Percentiles rank a stretch among this genome's conserved stretches.
These are phyloP conservation scores for Scomber scombrus DNA, from an alignment of 2,113 vertebrate species.

Conservation along the genomic window DNA sequence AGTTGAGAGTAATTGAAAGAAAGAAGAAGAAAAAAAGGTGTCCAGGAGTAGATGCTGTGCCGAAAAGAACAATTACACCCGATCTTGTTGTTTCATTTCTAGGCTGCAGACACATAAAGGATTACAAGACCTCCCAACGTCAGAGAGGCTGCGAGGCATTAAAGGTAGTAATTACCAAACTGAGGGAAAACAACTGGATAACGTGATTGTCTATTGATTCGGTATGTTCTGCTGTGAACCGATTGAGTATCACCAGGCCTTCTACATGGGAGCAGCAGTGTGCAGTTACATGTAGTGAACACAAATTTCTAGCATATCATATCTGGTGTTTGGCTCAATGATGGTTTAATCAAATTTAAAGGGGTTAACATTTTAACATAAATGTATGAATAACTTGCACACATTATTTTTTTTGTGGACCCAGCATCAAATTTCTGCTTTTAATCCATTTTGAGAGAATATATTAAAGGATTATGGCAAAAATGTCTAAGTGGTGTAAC, in stretches of 20 bases:
- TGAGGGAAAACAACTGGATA: slow-evolving; percentile 61
- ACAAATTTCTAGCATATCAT: not conserved
- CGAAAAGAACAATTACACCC: no score
- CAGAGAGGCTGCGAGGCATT: slow-evolving; percentile 40
- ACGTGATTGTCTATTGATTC: slow-evolving; percentile 76
- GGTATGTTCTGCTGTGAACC: slow-evolving; percentile 49
- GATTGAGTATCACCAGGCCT: slow-evolving; percentile 30
- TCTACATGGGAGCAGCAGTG: not conserved
- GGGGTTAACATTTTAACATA: no score
- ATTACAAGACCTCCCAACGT: slow-evolving; percentile 25
- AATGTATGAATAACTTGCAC: no score
- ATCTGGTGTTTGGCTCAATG: not conserved
- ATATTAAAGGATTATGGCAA: no score
- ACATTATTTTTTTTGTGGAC: no score
- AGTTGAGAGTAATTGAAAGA: not conserved
- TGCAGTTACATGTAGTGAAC: slow-evolving; percentile 25
- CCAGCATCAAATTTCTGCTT: no score
- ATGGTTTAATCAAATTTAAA: no score
- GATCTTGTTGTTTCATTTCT: slow-evolving; percentile 2
- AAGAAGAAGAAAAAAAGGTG: not conserved
- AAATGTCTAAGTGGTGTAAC: no score
- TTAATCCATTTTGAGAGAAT: no score
- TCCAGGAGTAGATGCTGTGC: no score
- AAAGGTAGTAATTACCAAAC: slow-evolving; percentile 65
- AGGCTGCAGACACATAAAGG: slow-evolving; percentile 4